Evolutionary conservation across 2,888 invertebrate species (phyloP), one percentile per base, ranked within the genome.

Genomic region (Cephus pulcher): DNA sequence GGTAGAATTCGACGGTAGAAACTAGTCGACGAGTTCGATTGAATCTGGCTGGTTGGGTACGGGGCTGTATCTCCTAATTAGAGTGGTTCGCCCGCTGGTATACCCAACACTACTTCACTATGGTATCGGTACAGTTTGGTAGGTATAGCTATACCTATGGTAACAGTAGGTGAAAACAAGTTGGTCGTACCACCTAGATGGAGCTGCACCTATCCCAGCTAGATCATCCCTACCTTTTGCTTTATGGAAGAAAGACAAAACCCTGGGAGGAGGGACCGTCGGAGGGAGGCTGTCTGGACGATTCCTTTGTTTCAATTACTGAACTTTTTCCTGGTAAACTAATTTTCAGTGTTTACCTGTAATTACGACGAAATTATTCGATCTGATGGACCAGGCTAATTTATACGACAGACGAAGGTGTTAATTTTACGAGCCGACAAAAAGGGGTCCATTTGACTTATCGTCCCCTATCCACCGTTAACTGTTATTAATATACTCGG

Each of bases 301-400:
- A 56, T 56, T 23, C 71, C 71, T 71, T 71, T 71, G 71, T 71
- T 71, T 71, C 23, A 76, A 69, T 34, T 76, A 6, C 33, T 34
- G 34, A 9, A 11, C 35, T 69, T 34, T 69, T 69, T 32, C 12
- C 11, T 15, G 69, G 23, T 33, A n/a, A 34, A 34, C 12, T 69
- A 69, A 74, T 34, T 40, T n/a, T 15, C 15, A 56, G 30, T 68
- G 37, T 77, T 77, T 75, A 30, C 37, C 74, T 75, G 69, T 74
- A 77, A 77, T 77, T 69, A 69, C 37, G 74, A 15, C 34, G 11
- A 12, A 77, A 68, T 71, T 15, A 32, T 71, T 32, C 32, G 33
- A 9, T 15, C 23, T 56, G 9, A 56, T 9, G 56, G 9, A 9
- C 9, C 23, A 23, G 23, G 23, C 23, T 56, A 56, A 23, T 23